Evolutionary conservation across 1,140 invertebrate species (phyloP).

Genomic region (Parasteatoda tepidariorum): DNA sequence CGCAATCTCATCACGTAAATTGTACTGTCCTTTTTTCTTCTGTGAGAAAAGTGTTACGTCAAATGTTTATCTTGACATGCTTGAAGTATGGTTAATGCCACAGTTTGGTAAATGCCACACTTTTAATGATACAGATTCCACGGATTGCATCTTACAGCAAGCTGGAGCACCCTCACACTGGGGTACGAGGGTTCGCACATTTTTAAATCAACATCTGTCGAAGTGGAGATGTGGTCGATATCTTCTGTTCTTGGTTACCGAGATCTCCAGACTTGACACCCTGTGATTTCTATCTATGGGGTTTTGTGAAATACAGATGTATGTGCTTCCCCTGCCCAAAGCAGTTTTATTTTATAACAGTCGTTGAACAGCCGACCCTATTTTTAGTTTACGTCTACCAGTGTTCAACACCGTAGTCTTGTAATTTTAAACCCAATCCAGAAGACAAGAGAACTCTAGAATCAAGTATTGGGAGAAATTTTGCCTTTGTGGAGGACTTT

Average conservation of each 20-base stretch:
- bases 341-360: too few relatives aligned
- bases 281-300: background rate
- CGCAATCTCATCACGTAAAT: background rate
- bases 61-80: constrained; percentile 26
- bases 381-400: too few relatives aligned
- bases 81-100: constrained; percentile 40
- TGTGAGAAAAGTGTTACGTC: constrained; percentile 24
- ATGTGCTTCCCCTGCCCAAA: background rate
- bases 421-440: too few relatives aligned
- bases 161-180: constrained; percentile 50
- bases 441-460: too few relatives aligned
- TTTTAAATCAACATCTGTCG: constrained; percentile 44
- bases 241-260: background rate
- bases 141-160: constrained; percentile 50
- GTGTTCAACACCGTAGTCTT: too few relatives aligned
- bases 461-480: too few relatives aligned
- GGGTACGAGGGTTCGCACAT: constrained; percentile 36
- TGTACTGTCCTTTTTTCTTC: constrained; percentile 46
- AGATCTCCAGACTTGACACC: background rate
- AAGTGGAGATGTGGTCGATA: constrained; percentile 35
- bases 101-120: constrained; percentile 43
- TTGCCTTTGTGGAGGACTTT: too few relatives aligned
- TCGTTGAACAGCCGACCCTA: too few relatives aligned
- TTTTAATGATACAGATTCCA: constrained; percentile 12
- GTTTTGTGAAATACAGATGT: constrained; percentile 5